These are phyloP conservation scores for Mamestra brassicae DNA, from an alignment of 2,888 invertebrate species.

Conservation along the genomic window DNA sequence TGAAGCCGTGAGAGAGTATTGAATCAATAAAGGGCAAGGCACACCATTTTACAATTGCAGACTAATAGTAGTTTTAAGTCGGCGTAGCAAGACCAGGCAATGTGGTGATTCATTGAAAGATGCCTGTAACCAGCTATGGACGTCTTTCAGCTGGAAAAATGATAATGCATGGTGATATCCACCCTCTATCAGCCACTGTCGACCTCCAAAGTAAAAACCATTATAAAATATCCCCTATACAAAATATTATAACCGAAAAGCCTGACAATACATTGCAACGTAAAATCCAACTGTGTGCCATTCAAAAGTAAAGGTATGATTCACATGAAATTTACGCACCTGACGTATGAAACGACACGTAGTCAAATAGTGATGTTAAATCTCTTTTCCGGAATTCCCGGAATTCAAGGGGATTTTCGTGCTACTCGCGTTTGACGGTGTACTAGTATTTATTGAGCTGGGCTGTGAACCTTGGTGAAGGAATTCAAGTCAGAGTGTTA, in stretches of 20 bases:
- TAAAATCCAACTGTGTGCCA: conserved; percentile 29
- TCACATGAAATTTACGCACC: conserved; percentile 56
- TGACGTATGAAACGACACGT: conserved; percentile 47
- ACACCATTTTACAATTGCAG: no score
- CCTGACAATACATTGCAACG: conserved; percentile 30
- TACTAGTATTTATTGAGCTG: conserved; percentile 1
- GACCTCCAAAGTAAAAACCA: no score
- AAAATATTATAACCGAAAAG: conserved; percentile 6
- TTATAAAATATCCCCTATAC: background rate
- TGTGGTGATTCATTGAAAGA: no score
- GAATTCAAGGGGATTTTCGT: background rate
- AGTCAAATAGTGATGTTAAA: conserved; percentile 38
- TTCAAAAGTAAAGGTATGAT: conserved; percentile 58
- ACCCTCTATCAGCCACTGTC: no score
- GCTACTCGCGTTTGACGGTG: background rate
- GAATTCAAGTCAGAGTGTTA: background rate
- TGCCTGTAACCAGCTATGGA: no score
- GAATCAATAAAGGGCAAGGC: no score
- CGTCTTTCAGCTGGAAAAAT: no score
- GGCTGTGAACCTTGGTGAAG: background rate
- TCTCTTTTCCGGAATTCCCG: background rate
- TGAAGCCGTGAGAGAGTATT: no score
- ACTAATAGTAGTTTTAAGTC: no score
- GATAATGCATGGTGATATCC: no score
- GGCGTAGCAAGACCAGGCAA: no score